Evolutionary conservation across 2,888 invertebrate genomes (phyloP).

Genomic region (Neoitamus cyanurus): DNA sequence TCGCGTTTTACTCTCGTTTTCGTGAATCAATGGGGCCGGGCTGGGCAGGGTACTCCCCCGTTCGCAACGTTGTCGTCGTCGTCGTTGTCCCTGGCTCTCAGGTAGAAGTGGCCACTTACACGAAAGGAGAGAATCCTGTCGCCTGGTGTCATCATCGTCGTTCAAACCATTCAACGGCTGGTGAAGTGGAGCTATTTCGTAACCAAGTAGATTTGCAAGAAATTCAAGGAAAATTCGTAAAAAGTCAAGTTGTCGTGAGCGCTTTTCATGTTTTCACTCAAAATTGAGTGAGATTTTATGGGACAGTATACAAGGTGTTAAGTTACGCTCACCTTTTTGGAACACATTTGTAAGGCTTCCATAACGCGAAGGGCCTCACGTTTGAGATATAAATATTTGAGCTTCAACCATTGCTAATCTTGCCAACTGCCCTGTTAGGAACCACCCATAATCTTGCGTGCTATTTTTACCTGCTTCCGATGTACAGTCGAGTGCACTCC

Average conservation of each 20-base stretch:
- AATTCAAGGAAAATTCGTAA: not conserved
- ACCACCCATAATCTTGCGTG: no score
- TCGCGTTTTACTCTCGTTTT: conserved; percentile 20
- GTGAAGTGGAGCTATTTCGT: not conserved
- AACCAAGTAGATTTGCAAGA: not conserved
- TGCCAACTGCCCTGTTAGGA: no score
- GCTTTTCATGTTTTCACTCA: not conserved
- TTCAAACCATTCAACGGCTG: not conserved
- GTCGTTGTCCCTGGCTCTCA: not conserved
- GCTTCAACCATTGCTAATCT: no score
- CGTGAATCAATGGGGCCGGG: not conserved
- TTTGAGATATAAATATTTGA: no score
- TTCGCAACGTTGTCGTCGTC: not conserved
- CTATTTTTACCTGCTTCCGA: no score
- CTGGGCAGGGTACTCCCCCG: not conserved
- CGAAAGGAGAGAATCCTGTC: not conserved
- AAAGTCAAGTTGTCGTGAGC: not conserved
- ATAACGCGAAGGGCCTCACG: no score
- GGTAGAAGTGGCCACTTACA: not conserved
- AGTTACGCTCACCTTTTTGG: not conserved
- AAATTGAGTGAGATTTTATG: not conserved
- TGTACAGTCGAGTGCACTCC: no score
- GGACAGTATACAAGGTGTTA: not conserved
- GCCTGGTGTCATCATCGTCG: not conserved
- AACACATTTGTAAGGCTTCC: not conserved